These are phyloP conservation scores for Takifugu rubripes DNA, from an alignment of 2,797 vertebrate species.

Conservation along the genomic window DNA sequence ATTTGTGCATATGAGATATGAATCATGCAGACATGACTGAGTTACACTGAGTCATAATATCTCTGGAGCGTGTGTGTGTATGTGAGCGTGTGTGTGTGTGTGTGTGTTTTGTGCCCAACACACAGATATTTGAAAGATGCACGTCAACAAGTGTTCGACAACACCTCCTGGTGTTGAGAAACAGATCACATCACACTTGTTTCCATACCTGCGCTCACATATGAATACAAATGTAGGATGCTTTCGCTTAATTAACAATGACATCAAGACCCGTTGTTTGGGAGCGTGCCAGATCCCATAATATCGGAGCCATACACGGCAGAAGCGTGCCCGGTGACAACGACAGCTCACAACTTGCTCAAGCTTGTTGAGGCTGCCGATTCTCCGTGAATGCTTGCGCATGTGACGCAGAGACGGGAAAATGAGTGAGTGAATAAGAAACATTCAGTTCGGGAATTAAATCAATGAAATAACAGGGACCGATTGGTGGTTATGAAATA, in stretches of 20 bases:
- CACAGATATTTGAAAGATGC: no score
- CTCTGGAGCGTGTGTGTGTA: slow-evolving; percentile 4
- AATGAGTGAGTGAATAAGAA: slow-evolving; percentile 10
- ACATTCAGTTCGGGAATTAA: not conserved
- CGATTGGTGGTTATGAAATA: no score
- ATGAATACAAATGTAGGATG: slow-evolving; percentile 13
- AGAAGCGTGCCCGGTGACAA: slow-evolving; percentile 58
- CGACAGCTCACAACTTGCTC: slow-evolving; percentile 61
- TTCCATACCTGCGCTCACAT: slow-evolving; percentile 22
- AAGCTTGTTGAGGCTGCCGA: slow-evolving; percentile 57
- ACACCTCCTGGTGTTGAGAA: slow-evolving; percentile 18
- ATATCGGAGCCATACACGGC: slow-evolving; percentile 68
- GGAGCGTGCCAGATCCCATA: slow-evolving; percentile 50
- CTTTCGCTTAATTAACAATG: slow-evolving; percentile 14
- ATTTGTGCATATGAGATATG: slow-evolving; percentile 39
- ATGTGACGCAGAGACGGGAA: slow-evolving; percentile 19
- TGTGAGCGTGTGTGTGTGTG: slow-evolving; percentile 1
- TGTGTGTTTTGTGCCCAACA: not conserved
- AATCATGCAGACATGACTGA: slow-evolving; percentile 36
- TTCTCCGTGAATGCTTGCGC: slow-evolving; percentile 14
- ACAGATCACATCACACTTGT: slow-evolving; percentile 21
- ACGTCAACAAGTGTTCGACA: slow-evolving; percentile 15
- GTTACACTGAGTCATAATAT: slow-evolving; percentile 38
- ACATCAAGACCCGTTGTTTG: slow-evolving; percentile 4
- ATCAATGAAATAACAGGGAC: no score